Conservation (phyloP, 2,888 invertebrate genomes). For the Philonicus albiceps region DNA sequence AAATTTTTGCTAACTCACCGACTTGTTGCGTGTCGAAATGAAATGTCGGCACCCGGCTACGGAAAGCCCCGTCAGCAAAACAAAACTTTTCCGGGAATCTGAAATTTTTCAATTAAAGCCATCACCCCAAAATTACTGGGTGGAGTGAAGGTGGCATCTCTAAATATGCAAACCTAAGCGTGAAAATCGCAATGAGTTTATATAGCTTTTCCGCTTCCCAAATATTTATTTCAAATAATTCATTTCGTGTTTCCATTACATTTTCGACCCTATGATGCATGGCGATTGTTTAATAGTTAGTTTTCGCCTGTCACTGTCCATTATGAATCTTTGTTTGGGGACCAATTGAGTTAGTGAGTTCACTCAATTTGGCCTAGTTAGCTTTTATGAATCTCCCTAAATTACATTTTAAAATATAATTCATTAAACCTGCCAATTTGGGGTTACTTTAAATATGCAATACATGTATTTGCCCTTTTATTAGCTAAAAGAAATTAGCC, state of each 20-base stretch:
- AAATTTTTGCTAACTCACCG: neutral
- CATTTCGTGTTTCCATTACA: neutral
- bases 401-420: neutral
- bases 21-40: neutral
- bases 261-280: neutral
- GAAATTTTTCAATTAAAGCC: neutral
- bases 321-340: neutral
- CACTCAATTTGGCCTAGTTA: neutral
- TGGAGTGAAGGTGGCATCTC: neutral
- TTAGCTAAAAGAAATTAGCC: neutral
- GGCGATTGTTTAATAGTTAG: neutral
- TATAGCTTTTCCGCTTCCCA: neutral
- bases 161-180: neutral
- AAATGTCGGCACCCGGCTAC: neutral
- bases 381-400: neutral
- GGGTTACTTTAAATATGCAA: neutral
- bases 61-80: neutral
- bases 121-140: neutral
- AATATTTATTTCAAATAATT: neutral
- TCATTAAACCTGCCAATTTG: neutral
- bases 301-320: neutral
- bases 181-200: neutral
- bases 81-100: neutral
- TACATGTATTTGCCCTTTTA: neutral
- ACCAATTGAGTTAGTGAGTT: neutral